A percentile compares a stretch with the other conserved stretches of the same genome.
Evolutionary conservation across 2,888 invertebrate genomes (phyloP).

Genomic region (Crossocerus cetratus): DNA sequence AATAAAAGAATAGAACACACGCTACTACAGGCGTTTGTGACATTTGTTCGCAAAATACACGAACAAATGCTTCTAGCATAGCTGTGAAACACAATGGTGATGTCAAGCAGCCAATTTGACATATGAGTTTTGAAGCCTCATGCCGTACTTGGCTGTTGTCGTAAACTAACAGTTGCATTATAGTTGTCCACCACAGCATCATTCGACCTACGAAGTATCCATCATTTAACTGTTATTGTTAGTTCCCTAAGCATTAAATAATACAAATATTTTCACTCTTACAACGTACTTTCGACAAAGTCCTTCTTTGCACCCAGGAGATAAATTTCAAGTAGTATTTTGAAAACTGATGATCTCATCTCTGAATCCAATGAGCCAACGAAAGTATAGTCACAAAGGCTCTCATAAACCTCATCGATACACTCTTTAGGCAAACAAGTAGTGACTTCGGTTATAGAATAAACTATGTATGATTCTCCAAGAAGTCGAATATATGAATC

Average conservation of each 20-base stretch:
- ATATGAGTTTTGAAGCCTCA: constrained; percentile 57
- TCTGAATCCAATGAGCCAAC: constrained; percentile 62
- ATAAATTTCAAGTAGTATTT: constrained; percentile 60
- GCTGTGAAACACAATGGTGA: constrained; percentile 15
- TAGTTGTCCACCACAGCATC: constrained; percentile 72
- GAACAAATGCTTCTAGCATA: constrained; percentile 57
- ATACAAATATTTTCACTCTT: background rate
- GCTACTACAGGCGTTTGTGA: constrained; percentile 44
- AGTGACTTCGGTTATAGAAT: too few relatives aligned
- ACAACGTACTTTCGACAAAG: background rate
- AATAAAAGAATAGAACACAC: constrained; percentile 66
- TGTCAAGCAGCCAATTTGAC: constrained; percentile 33
- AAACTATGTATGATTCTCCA: constrained; percentile 58
- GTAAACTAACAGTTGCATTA: constrained; percentile 69
- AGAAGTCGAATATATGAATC: constrained; percentile 65
- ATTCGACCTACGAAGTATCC: constrained; percentile 27
- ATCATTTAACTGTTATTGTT: background rate
- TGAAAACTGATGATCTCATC: constrained; percentile 65
- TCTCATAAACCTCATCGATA: constrained; percentile 55
- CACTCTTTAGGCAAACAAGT: constrained; percentile 19
- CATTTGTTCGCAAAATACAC: constrained; percentile 55
- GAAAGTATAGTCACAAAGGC: constrained; percentile 63
- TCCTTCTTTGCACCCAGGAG: background rate
- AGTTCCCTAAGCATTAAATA: too few relatives aligned
- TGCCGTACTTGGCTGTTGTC: constrained; percentile 65